A percentile compares a stretch with the other conserved stretches of the same genome.
Evolutionary conservation across 2,797 vertebrate genomes (phyloP).

Genomic region (Rhabdomys pumilio): DNA sequence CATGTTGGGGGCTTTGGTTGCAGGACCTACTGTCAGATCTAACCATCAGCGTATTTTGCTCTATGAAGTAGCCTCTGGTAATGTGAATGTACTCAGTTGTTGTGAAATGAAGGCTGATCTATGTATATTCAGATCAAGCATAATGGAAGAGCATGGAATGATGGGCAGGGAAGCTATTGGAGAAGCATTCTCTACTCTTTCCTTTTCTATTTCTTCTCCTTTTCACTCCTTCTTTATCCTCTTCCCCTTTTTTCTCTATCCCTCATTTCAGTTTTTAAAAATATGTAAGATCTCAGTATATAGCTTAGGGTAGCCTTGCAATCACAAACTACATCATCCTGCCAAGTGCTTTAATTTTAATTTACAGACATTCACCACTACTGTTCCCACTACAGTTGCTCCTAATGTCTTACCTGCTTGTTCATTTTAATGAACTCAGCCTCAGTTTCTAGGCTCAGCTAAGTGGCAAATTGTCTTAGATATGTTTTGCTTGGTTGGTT

Average conservation of each 20-base stretch:
- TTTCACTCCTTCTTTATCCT: not conserved
- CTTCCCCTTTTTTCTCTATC: not conserved
- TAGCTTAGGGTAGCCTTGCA: not conserved
- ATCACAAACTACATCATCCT: not conserved
- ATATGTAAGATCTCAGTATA: not conserved
- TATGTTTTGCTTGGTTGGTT: constrained; percentile 13
- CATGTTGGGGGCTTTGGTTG: not conserved
- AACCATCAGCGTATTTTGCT: not conserved
- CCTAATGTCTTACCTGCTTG: not conserved
- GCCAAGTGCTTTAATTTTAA: not conserved
- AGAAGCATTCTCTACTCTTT: not conserved
- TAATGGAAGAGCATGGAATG: not conserved
- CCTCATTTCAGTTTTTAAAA: not conserved
- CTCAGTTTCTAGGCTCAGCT: constrained; percentile 11
- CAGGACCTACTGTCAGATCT: not conserved
- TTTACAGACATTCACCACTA: not conserved
- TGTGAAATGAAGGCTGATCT: not conserved
- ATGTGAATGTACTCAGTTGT: not conserved
- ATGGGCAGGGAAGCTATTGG: not conserved
- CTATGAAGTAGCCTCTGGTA: not conserved
- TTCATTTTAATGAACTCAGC: not conserved
- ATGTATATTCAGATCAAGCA: not conserved
- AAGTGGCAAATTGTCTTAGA: not conserved
- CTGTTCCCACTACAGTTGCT: not conserved
- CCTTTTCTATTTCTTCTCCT: not conserved